A percentile compares a stretch with the other conserved stretches of the same genome.
Evolutionary conservation across 2,888 invertebrate species (phyloP).

Genomic region (Panorpa germanica): DNA sequence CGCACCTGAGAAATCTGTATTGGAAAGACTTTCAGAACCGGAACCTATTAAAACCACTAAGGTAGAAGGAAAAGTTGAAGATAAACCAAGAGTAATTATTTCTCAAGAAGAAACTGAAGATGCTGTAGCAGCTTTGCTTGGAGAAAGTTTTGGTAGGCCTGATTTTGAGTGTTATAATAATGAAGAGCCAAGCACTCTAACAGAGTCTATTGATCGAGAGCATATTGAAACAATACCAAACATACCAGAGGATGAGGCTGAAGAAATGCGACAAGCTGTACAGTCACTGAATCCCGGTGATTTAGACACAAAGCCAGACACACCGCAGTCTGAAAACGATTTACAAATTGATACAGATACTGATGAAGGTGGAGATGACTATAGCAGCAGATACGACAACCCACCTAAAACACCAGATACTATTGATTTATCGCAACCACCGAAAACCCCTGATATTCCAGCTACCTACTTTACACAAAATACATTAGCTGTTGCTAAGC

Average conservation of each 20-base stretch:
- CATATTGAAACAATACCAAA: conserved; percentile 27
- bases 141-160: conserved; percentile 63
- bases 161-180: conserved; percentile 30
- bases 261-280: conserved; percentile 70
- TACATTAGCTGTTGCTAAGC: no score
- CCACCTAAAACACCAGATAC: conserved; percentile 25
- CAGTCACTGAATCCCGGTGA: conserved; percentile 57
- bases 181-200: conserved; percentile 23
- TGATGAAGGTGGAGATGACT: conserved; percentile 49
- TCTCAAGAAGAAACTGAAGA: conserved; percentile 88
- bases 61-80: conserved; percentile 39
- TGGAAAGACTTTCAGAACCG: conserved; percentile 13
- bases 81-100: conserved; percentile 64
- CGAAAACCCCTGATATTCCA: conserved; percentile 33
- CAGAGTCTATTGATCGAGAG: conserved; percentile 28
- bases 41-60: conserved; percentile 24
- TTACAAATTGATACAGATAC: conserved; percentile 73
- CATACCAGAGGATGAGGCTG: conserved; percentile 52
- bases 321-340: conserved; percentile 69
- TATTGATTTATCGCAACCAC: conserved; percentile 29
- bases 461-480: conserved; percentile 31
- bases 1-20: conserved; percentile 18
- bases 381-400: conserved; percentile 24
- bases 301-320: conserved; percentile 61
- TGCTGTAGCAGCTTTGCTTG: conserved; percentile 73